Evolutionary conservation across 2,113 vertebrate species (phyloP).

Genomic region (Centropus unirufus): DNA sequence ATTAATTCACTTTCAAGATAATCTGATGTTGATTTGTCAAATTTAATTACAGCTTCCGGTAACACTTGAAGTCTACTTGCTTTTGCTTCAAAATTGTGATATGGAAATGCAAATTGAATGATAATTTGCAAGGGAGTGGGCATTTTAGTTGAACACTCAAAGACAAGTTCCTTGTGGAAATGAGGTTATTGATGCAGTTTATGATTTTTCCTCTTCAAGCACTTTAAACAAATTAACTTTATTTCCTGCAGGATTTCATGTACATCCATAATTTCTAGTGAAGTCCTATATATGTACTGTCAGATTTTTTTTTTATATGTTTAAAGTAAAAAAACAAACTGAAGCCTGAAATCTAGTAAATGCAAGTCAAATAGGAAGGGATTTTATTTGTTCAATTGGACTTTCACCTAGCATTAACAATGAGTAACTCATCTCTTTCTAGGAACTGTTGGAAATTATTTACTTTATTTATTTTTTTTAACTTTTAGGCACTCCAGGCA

Average conservation of each 20-base stretch:
- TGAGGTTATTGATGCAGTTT: slow-evolving; percentile 88
- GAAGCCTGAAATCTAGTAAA: slow-evolving; percentile 36
- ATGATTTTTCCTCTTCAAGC: slow-evolving; percentile 83
- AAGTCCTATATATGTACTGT: slow-evolving; percentile 67
- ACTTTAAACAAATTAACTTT: slow-evolving; percentile 88
- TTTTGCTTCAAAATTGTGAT: slow-evolving; percentile 97
- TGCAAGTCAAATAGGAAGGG: slow-evolving; percentile 3
- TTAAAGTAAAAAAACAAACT: slow-evolving; percentile 14
- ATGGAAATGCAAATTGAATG: slow-evolving; percentile 97
- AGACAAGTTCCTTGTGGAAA: slow-evolving; percentile 88
- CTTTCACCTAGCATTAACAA: slow-evolving; percentile 20
- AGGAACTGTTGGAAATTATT: slow-evolving; percentile 50
- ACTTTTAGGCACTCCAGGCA: slow-evolving; percentile 93
- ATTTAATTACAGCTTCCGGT: slow-evolving; percentile 99
- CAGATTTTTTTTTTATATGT: slow-evolving; percentile 17
- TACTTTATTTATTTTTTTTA: neutral
- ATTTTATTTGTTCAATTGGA: slow-evolving; percentile 47
- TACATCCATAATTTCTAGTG: slow-evolving; percentile 77
- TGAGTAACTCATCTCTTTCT: slow-evolving; percentile 46
- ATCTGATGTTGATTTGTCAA: slow-evolving; percentile 99
- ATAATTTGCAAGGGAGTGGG: slow-evolving; percentile 96
- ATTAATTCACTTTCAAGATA: slow-evolving; percentile 98
- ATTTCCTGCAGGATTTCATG: slow-evolving; percentile 85
- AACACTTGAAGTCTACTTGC: slow-evolving; percentile 96
- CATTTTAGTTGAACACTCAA: slow-evolving; percentile 96